A percentile compares a stretch with the other conserved stretches of the same genome.
Evolutionary conservation across 2,113 vertebrate genomes (phyloP).

Genomic region (Gila orcuttii): DNA sequence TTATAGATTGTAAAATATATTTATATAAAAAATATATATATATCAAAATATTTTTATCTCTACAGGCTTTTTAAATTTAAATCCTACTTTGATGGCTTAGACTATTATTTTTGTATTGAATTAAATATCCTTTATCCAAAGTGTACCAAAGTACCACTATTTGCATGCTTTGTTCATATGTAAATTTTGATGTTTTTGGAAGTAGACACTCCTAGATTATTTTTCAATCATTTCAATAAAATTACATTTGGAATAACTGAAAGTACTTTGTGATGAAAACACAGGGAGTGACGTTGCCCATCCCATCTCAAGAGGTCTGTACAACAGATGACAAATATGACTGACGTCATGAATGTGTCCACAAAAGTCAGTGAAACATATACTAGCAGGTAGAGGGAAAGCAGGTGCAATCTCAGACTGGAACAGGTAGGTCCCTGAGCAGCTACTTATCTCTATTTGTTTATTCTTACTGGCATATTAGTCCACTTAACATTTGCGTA

Average conservation of each 20-base stretch:
- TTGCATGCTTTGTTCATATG: background rate
- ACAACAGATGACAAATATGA: background rate
- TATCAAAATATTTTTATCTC: background rate
- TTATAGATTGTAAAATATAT: no score
- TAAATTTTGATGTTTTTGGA: background rate
- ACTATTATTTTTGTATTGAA: background rate
- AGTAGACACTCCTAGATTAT: background rate
- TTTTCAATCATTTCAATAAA: background rate
- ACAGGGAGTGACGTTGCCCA: slow-evolving; percentile 20
- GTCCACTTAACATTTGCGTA: background rate
- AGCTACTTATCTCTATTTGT: background rate
- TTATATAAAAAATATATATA: no score
- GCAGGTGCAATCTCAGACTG: slow-evolving; percentile 31
- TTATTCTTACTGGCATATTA: background rate
- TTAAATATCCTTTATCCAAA: background rate
- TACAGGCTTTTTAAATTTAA: background rate
- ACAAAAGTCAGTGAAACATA: slow-evolving; percentile 14
- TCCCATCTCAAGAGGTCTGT: background rate
- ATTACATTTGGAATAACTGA: background rate
- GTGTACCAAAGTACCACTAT: background rate
- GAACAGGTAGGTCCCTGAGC: slow-evolving; percentile 21
- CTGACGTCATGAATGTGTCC: slow-evolving; percentile 31
- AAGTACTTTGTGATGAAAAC: background rate
- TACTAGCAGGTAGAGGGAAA: slow-evolving; percentile 11
- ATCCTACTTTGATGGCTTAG: background rate